Evolutionary conservation across 2,797 vertebrate genomes (phyloP).

Genomic region (Scomberomorus guttatus): DNA sequence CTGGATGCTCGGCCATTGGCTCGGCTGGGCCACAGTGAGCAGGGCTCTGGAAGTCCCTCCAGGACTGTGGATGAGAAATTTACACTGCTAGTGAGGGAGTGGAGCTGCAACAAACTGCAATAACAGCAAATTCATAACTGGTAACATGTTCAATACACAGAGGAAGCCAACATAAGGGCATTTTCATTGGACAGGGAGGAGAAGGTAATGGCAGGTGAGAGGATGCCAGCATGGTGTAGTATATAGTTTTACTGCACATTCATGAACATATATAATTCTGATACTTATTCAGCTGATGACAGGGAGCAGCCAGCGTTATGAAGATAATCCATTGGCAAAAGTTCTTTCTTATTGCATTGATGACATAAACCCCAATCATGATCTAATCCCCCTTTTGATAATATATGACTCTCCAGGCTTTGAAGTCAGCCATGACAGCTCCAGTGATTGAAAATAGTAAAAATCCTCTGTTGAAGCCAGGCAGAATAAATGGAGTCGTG

Average conservation of each 20-base stretch:
- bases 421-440: slow-evolving; percentile 70
- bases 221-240: background rate
- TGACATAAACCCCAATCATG: slow-evolving; percentile 53
- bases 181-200: too few species aligned
- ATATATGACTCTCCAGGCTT: slow-evolving; percentile 63
- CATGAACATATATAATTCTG: background rate
- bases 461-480: slow-evolving; percentile 53
- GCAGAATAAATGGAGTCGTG: slow-evolving; percentile 62
- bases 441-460: slow-evolving; percentile 71
- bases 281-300: slow-evolving; percentile 4
- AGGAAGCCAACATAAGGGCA: background rate
- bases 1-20: too few species aligned
- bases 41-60: too few species aligned
- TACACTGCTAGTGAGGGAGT: too few species aligned
- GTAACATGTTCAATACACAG: background rate
- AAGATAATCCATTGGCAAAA: slow-evolving; percentile 16
- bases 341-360: slow-evolving; percentile 7
- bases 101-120: too few species aligned
- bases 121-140: too few species aligned
- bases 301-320: slow-evolving; percentile 17
- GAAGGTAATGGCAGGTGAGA: background rate
- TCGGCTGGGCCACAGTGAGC: too few species aligned
- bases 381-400: slow-evolving; percentile 69
- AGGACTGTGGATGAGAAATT: too few species aligned
- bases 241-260: background rate